Evolutionary conservation across 2,888 invertebrate species (phyloP).

Genomic region (Ceraclea dissimilis): DNA sequence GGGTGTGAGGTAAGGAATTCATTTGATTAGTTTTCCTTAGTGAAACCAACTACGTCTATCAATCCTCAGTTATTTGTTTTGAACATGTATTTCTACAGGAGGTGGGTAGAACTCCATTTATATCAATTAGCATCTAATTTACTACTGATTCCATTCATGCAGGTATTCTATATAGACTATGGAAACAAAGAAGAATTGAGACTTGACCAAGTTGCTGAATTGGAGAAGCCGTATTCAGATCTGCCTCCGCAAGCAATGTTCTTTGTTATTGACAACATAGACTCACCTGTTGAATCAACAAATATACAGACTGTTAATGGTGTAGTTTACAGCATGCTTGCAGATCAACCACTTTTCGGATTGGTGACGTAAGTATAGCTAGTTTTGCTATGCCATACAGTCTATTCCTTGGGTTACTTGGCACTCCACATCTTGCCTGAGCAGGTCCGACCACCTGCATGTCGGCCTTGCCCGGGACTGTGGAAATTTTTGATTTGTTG

Average conservation of each 20-base stretch:
- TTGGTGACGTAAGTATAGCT: slow-evolving; percentile 14
- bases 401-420: no score
- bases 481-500: no score
- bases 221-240: slow-evolving; percentile 45
- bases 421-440: no score
- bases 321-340: slow-evolving; percentile 3
- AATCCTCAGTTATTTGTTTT: no score
- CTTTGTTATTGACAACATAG: slow-evolving; percentile 28
- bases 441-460: no score
- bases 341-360: slow-evolving; percentile 5
- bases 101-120: no score
- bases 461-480: no score
- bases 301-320: background rate
- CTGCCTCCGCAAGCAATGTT: slow-evolving; percentile 52
- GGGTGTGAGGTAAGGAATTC: slow-evolving; percentile 4
- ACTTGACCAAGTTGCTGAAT: slow-evolving; percentile 44
- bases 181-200: slow-evolving; percentile 53
- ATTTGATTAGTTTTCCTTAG: no score
- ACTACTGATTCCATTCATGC: slow-evolving; percentile 13
- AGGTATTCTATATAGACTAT: slow-evolving; percentile 63
- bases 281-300: background rate
- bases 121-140: no score
- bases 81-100: no score
- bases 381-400: background rate
- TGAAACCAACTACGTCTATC: no score